Percentiles rank a stretch among this genome's conserved stretches.
These are phyloP conservation scores for Porites australiensis DNA, from an alignment of 64 coral and sea anemone species.

Conservation along the genomic window DNA sequence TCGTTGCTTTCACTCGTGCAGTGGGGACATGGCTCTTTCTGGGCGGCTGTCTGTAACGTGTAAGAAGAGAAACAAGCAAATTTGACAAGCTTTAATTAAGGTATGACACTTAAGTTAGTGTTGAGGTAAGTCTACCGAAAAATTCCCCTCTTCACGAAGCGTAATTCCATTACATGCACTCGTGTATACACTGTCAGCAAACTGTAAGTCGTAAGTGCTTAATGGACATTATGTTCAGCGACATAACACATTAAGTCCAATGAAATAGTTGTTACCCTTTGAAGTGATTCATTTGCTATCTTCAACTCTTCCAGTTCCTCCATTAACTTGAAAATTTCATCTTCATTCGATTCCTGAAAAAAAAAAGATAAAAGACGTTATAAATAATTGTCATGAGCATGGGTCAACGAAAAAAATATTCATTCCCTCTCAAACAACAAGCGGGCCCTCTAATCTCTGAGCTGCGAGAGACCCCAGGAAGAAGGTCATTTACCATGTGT, in stretches of 20 bases:
- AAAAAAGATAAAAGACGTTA: background rate
- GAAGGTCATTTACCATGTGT: too few relatives aligned
- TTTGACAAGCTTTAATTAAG: background rate
- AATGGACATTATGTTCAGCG: too few relatives aligned
- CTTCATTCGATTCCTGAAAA: constrained; percentile 77
- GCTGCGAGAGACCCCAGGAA: too few relatives aligned
- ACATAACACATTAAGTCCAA: background rate
- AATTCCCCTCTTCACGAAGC: too few relatives aligned
- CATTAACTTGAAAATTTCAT: constrained; percentile 84
- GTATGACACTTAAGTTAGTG: too few relatives aligned
- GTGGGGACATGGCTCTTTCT: background rate
- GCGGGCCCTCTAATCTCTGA: too few relatives aligned
- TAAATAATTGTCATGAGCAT: too few relatives aligned
- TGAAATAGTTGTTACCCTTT: constrained; percentile 34
- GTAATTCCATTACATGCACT: too few relatives aligned
- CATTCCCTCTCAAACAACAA: background rate
- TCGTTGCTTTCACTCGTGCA: background rate
- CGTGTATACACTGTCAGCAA: background rate
- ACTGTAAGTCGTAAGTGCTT: background rate
- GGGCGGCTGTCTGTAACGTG: background rate
- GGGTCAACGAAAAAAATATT: too few relatives aligned
- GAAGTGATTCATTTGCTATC: constrained; percentile 83
- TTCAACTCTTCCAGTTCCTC: constrained; percentile 83
- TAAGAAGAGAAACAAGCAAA: background rate
- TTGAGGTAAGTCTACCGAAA: too few relatives aligned